Conservation (phyloP, 2,113 vertebrate species). For the Salvelinus alpinus region DNA sequence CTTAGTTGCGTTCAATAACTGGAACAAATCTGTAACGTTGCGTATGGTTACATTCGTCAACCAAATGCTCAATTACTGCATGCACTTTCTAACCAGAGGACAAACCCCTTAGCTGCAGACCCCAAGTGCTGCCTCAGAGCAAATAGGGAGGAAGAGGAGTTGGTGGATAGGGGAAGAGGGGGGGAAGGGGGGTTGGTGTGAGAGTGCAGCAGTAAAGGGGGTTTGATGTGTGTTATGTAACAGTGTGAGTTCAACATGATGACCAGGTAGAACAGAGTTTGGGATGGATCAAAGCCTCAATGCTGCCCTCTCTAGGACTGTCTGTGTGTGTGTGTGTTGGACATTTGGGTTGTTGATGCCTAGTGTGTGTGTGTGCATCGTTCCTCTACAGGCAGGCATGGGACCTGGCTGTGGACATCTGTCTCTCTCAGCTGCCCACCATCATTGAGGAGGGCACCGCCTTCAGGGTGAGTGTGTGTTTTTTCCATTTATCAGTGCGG, state of each 20-base stretch:
- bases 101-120: too few species aligned
- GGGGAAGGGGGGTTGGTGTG: conserved; percentile 13
- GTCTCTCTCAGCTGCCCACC: conserved; percentile 95
- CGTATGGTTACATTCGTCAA: too few species aligned
- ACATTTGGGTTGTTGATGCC: background rate
- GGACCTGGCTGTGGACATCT: conserved; percentile 98
- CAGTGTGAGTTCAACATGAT: conserved; percentile 71
- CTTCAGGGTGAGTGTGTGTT: conserved; percentile 85
- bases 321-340: background rate
- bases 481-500: background rate
- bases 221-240: conserved; percentile 63
- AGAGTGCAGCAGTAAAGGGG: conserved; percentile 15
- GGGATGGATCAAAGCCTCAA: conserved; percentile 58
- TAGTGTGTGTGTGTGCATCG: conserved; percentile 14
- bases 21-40: too few species aligned
- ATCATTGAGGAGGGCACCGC: conserved; percentile 98
- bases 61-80: background rate
- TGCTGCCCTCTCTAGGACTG: conserved; percentile 60
- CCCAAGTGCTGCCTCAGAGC: too few species aligned
- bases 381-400: conserved; percentile 88
- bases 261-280: conserved; percentile 52
- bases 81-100: too few species aligned
- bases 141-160: background rate
- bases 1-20: too few species aligned
- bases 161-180: background rate